Base-by-base conservation (phyloP, 2,113 vertebrate species). In the Syrrhaptes paradoxus region DNA sequence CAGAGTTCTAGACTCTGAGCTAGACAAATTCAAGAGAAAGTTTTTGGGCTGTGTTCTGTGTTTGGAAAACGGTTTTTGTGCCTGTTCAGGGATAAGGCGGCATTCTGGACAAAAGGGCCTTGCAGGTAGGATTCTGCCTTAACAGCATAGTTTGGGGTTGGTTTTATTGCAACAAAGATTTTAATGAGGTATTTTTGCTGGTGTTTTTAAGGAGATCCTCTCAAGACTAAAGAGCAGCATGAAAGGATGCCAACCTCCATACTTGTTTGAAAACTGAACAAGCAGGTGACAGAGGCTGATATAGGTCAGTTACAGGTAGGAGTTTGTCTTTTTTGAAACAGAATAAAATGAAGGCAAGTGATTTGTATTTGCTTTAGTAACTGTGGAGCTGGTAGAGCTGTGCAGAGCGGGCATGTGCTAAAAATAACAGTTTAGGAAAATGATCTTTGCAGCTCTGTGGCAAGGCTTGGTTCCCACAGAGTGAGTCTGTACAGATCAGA, bases 261-360 rank as follows among this genome's bases (percentile, higher is more conserved):
- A 25, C 89, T 81, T 93, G 81, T 95, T 96, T 91, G 94, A 81
- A 74, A 80, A 52, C 85, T 87, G 92, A 93, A 38, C 90, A 89
- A 78, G 88, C 93, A 92, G 94, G 91, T 90, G 90, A 59, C 83
- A 75, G 94, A 95, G 94, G 78, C 92, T 95, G 87, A 86, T 92
- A 19, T 76, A 95, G 93, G 96, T 54, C 81, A 89, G 95, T 84
- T 73, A n/a, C 87, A 95, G 93, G 91, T 85, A 85, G 88, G 93
- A 95, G 88, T 84, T 28, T 62, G 57, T 81, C 82, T 85, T 85
- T 71, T 93, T 77, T 70, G 85, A 36, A 74, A 58, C 59, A 74
- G 81, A 54, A 54, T 68, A 24, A 83, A 92, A 13, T 3, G 18
- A 25, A 92, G 76, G 52, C 72, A 32, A 70, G 59, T 3, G 55